Percentiles rank a stretch among this genome's conserved stretches.
Conservation (phyloP, 2,888 invertebrate genomes). For the Fabriciana adippe region DNA sequence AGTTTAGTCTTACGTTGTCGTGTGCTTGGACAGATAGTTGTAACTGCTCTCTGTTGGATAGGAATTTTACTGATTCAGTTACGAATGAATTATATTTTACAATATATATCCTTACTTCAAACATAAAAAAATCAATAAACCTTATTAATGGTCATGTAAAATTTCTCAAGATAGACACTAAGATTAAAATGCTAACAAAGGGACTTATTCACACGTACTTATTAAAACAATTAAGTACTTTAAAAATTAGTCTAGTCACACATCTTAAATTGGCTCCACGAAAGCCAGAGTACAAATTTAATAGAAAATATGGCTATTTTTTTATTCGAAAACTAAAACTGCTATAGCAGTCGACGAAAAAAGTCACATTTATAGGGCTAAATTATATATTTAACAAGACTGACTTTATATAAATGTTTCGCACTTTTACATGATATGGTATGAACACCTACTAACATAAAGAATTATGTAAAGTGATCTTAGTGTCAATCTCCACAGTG, state of each 20-base stretch:
- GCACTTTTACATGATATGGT: not conserved
- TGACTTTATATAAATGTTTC: conserved; percentile 39
- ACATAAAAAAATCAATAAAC: not conserved
- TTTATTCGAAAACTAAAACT: not conserved
- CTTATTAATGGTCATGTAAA: conserved; percentile 15
- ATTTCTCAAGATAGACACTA: conserved; percentile 52
- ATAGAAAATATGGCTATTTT: not conserved
- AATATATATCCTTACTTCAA: not conserved
- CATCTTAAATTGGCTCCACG: not conserved
- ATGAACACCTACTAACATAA: not conserved
- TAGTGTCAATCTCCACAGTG: conserved; percentile 48
- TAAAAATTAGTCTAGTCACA: conserved; percentile 64
- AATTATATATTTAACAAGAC: conserved; percentile 46
- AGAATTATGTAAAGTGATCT: conserved; percentile 43
- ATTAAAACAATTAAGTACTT: conserved; percentile 43
- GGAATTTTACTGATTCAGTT: conserved; percentile 6
- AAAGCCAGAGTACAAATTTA: not conserved
- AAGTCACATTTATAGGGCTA: not conserved
- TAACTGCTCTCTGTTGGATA: conserved; percentile 30
- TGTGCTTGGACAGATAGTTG: conserved; percentile 31
- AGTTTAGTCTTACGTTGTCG: conserved; percentile 23
- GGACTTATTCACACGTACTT: conserved; percentile 55
- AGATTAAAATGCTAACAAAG: conserved; percentile 47
- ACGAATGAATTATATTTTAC: conserved; percentile 32
- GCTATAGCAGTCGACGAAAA: not conserved